phyloP scores from a whole-genome alignment of 2,888 invertebrate species.

The Lepidonotus clava region DNA sequence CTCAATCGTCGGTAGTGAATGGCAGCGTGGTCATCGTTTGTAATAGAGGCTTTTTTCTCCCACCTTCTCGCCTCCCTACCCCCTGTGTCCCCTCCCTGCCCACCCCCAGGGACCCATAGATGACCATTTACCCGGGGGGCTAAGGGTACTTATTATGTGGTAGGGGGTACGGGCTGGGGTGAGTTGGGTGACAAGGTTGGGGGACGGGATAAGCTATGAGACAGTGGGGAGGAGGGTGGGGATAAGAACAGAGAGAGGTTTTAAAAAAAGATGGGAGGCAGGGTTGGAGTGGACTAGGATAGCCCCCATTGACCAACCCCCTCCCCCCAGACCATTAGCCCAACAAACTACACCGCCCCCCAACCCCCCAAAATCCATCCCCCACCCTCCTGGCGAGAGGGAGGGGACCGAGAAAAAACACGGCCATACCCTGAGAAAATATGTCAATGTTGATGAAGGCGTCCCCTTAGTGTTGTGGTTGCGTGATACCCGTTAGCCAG shows the following conservation, averaged over 20 bases:
- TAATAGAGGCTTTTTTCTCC: not conserved
- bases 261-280: too few relatives aligned
- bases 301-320: not conserved
- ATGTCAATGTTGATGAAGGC: conserved; percentile 32
- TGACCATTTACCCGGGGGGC: conserved; percentile 41
- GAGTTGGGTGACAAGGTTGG: not conserved
- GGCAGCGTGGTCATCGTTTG: not conserved
- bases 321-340: not conserved
- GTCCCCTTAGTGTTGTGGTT: not conserved
- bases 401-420: not conserved
- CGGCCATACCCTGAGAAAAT: conserved; percentile 14
- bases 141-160: not conserved
- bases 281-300: not conserved
- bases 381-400: not conserved
- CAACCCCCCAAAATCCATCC: not conserved
- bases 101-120: conserved; percentile 24
- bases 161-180: conserved; percentile 2
- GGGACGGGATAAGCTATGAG: not conserved
- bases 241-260: not conserved
- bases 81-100: not conserved
- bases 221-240: not conserved
- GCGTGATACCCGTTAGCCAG: not conserved
- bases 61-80: not conserved
- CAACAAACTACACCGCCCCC: not conserved
- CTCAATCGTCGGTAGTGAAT: not conserved